Conservation (phyloP, 2,888 invertebrate genomes). For the Anorthoa munda region DNA sequence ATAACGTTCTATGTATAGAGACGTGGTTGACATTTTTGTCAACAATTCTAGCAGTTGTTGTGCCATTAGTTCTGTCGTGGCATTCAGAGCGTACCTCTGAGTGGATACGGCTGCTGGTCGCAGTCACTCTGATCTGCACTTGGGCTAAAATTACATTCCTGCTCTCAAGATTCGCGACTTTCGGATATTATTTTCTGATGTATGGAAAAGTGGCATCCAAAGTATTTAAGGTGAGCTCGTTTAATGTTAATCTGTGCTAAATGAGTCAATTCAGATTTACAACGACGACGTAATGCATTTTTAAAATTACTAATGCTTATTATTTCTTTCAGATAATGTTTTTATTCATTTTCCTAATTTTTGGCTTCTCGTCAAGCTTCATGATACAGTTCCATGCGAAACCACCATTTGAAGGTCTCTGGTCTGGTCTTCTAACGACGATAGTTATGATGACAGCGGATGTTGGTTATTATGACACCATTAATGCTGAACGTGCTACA, state of each 20-base stretch:
- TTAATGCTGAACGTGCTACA: slow-evolving; percentile 74
- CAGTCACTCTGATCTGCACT: slow-evolving; percentile 86
- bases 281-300: background rate
- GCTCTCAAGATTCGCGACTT: slow-evolving; percentile 89
- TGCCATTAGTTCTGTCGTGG: slow-evolving; percentile 72
- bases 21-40: slow-evolving; percentile 89
- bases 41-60: slow-evolving; percentile 78
- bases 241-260: background rate
- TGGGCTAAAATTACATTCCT: slow-evolving; percentile 91
- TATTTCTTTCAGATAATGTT: slow-evolving; percentile 85
- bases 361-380: slow-evolving; percentile 90
- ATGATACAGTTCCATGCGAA: slow-evolving; percentile 88
- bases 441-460: slow-evolving; percentile 92
- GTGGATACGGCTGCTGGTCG: slow-evolving; percentile 87
- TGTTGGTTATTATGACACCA: slow-evolving; percentile 86
- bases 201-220: slow-evolving; percentile 90
- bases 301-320: background rate
- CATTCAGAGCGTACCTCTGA: slow-evolving; percentile 61
- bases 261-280: background rate
- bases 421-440: slow-evolving; percentile 88
- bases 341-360: slow-evolving; percentile 86
- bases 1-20: slow-evolving; percentile 85
- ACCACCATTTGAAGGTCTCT: slow-evolving; percentile 87
- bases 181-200: slow-evolving; percentile 91
- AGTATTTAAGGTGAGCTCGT: slow-evolving; percentile 85